Evolutionary conservation across 2,113 vertebrate genomes (phyloP).

Genomic region (Apodemus speciosus): DNA sequence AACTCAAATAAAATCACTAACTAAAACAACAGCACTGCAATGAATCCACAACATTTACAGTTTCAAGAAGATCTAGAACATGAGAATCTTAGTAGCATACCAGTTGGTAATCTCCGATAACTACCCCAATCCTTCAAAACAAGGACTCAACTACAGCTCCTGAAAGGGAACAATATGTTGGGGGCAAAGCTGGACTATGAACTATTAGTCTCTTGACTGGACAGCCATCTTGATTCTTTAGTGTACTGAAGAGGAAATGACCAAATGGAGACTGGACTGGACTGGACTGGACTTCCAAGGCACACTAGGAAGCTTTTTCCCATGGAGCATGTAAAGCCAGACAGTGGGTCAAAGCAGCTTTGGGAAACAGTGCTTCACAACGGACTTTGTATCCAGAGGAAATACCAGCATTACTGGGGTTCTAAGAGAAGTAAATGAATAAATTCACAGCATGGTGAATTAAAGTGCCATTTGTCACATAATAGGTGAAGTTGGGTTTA

Average conservation of each 20-base stretch:
- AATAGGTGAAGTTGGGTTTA: neutral
- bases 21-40: neutral
- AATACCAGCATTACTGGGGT: neutral
- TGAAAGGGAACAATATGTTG: slow-evolving; percentile 16
- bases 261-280: neutral
- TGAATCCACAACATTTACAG: neutral
- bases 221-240: neutral
- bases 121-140: neutral
- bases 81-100: slow-evolving; percentile 15
- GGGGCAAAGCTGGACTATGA: neutral
- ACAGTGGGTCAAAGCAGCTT: neutral
- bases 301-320: neutral
- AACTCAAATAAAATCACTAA: slow-evolving; percentile 52
- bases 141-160: neutral
- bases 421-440: slow-evolving; percentile 1
- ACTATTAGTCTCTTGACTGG: neutral
- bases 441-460: neutral
- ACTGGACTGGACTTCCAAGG: neutral
- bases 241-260: neutral
- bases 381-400: neutral
- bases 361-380: neutral
- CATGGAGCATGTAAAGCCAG: neutral
- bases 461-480: slow-evolving; percentile 15
- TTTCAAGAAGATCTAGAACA: neutral
- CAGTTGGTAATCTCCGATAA: slow-evolving; percentile 1